Evolutionary conservation across 2,113 vertebrate genomes (phyloP).

Genomic region (Dromas ardeola): DNA sequence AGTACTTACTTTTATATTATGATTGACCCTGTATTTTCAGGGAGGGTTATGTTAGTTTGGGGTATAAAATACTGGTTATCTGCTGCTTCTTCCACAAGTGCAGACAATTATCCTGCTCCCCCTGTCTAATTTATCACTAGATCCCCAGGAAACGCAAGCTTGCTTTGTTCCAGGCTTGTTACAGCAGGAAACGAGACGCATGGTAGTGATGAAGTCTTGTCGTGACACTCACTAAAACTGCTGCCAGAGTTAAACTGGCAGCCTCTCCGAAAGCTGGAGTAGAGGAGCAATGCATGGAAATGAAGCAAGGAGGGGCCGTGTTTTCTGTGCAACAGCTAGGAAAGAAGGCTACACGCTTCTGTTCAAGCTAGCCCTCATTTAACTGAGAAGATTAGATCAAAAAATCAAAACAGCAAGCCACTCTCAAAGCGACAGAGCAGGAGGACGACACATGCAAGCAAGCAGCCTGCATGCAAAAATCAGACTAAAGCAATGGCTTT

Average conservation of each 20-base stretch:
- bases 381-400: slow-evolving; percentile 1
- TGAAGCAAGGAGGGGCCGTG: neutral
- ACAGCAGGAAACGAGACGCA: neutral
- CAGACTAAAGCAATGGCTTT: neutral
- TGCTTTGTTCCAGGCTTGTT: neutral
- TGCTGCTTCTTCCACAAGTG: neutral
- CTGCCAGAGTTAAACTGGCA: neutral
- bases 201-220: neutral
- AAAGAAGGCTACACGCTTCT: neutral
- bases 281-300: neutral
- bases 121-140: neutral
- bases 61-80: neutral
- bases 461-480: neutral
- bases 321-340: neutral
- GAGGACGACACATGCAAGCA: neutral
- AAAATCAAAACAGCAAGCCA: slow-evolving; percentile 15
- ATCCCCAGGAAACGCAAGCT: neutral
- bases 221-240: neutral
- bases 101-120: neutral
- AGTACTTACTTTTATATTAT: neutral
- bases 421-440: neutral
- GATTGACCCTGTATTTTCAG: neutral
- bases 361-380: neutral
- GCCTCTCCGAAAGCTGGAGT: neutral
- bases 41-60: neutral